Evolutionary conservation across 37 sponge, comb jelly and placozoan genomes (phyloP).

Genomic region (Lycopodina hypogea): DNA sequence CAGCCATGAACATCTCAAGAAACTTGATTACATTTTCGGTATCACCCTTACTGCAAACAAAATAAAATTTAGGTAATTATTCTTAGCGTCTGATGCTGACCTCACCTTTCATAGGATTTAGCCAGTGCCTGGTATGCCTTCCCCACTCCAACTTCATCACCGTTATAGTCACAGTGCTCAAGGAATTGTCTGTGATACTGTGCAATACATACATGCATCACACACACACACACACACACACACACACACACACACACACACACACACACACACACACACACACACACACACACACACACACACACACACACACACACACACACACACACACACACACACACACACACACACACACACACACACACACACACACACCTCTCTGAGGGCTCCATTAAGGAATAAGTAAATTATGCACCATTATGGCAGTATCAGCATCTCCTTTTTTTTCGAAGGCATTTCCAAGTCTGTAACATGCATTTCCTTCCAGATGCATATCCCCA

Average conservation of each 20-base stretch:
- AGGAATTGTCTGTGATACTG: conserved; percentile 74
- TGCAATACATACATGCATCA: too few species aligned
- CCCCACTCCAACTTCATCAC: conserved; percentile 63
- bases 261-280: too few species aligned
- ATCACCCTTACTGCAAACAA: conserved; percentile 67
- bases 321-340: too few species aligned
- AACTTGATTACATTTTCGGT: conserved; percentile 65
- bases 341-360: too few species aligned
- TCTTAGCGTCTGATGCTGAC: not conserved
- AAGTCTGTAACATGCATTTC: conserved; percentile 72
- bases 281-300: too few species aligned
- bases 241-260: too few species aligned
- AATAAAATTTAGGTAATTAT: not conserved
- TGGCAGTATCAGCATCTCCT: conserved; percentile 60
- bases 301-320: too few species aligned
- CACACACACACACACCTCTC: too few species aligned
- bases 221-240: too few species aligned
- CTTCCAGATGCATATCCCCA: conserved; percentile 67
- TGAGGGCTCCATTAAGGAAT: too few species aligned
- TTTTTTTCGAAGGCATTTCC: conserved; percentile 57
- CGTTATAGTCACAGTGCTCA: conserved; percentile 70
- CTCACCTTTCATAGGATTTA: conserved; percentile 68
- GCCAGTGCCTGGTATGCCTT: conserved; percentile 78
- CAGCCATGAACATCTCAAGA: conserved; percentile 76
- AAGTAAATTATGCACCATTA: conserved; percentile 50